phyloP scores from a whole-genome alignment of 2,888 invertebrate genomes.

The Dolichopus griseipennis region DNA sequence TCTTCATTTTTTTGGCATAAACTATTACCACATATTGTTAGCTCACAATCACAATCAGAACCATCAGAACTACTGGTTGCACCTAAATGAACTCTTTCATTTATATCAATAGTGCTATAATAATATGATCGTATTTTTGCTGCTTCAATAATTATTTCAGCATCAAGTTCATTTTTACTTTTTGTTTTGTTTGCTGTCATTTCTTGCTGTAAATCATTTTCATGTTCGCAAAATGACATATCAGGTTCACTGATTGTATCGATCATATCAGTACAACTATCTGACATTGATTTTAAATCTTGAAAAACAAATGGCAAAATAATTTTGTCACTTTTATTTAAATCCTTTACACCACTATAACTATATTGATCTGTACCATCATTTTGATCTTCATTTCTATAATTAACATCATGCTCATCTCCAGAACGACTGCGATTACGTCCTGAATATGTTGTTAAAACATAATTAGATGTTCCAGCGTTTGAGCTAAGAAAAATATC shows the following conservation, averaged over 20 bases:
- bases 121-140: no score
- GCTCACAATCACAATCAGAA: no score
- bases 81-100: no score
- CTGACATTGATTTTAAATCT: not conserved
- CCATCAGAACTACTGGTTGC: no score
- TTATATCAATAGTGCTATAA: no score
- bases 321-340: not conserved
- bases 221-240: not conserved
- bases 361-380: not conserved
- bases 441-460: not conserved
- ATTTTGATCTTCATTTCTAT: not conserved
- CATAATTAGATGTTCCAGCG: not conserved
- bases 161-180: no score
- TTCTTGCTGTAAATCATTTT: no score
- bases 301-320: not conserved
- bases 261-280: not conserved
- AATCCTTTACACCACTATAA: not conserved
- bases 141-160: no score
- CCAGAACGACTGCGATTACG: not conserved
- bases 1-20: no score
- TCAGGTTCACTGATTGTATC: not conserved
- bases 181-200: no score
- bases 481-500: not conserved
- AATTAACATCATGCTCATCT: not conserved
- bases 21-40: no score